Evolutionary conservation across 2,888 invertebrate genomes (phyloP).

Genomic region (Hermaeophaga mercurialis): DNA sequence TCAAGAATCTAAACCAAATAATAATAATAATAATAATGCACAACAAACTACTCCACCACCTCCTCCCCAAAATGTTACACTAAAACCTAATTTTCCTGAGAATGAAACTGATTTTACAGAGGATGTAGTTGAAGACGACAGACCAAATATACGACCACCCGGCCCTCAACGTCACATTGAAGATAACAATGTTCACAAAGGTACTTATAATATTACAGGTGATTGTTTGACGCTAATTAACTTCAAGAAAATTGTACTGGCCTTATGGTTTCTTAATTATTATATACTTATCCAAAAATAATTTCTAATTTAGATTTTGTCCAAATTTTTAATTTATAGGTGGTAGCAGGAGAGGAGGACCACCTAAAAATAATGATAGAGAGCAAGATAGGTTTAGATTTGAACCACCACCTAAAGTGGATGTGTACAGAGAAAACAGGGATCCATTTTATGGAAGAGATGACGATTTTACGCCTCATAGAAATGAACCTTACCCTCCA

Average conservation of each 20-base stretch:
- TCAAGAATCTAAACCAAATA: conserved; percentile 5
- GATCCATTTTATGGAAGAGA: conserved; percentile 34
- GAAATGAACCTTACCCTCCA: conserved; percentile 40
- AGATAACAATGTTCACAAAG: conserved; percentile 32
- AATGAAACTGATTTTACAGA: conserved; percentile 28
- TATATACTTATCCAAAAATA: no score
- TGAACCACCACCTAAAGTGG: conserved; percentile 35
- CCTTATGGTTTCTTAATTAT: no score
- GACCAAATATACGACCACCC: conserved; percentile 41
- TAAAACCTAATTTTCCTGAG: conserved; percentile 19
- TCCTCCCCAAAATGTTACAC: conserved; percentile 13
- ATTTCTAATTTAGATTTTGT: no score
- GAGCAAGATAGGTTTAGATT: conserved; percentile 34
- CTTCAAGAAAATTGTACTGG: no score
- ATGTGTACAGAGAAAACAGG: conserved; percentile 29
- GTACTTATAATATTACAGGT: neutral
- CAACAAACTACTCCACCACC: conserved; percentile 18
- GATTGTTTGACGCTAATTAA: neutral
- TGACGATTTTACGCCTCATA: conserved; percentile 36
- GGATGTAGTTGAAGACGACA: conserved; percentile 34
- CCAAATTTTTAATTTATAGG: conserved; percentile 17
- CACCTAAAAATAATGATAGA: conserved; percentile 30
- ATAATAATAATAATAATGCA: neutral
- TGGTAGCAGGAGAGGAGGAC: conserved; percentile 25
- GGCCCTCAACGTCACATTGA: conserved; percentile 35